These are phyloP conservation scores for Aphyosemion australe DNA, from an alignment of 2,113 vertebrate genomes.

Conservation along the genomic window DNA sequence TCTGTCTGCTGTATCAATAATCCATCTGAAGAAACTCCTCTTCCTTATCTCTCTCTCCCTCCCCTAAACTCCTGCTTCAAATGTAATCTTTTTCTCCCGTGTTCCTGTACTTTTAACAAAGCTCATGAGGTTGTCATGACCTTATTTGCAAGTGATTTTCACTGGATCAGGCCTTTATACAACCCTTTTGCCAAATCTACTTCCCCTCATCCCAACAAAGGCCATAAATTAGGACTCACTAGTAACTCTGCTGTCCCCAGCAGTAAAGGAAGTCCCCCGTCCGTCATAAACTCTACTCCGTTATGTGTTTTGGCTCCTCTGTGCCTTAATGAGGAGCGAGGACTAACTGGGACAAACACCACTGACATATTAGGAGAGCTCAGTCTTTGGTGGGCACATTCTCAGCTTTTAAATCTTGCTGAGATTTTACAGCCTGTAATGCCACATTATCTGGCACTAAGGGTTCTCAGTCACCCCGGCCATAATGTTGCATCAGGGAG, in stretches of 20 bases:
- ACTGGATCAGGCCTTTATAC: conserved; percentile 9
- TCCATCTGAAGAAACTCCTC: conserved; percentile 43
- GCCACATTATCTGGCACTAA: conserved; percentile 54
- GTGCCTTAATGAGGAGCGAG: conserved; percentile 55
- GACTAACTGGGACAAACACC: conserved; percentile 55
- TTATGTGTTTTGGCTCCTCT: conserved; percentile 49
- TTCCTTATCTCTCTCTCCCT: conserved; percentile 42
- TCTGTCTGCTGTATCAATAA: conserved; percentile 28
- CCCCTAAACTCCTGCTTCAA: conserved; percentile 21
- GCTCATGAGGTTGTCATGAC: conserved; percentile 46
- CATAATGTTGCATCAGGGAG: conserved; percentile 41
- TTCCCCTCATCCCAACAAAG: conserved; percentile 27
- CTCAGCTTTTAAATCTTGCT: conserved; percentile 65
- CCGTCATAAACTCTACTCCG: conserved; percentile 52
- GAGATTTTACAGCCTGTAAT: conserved; percentile 52
- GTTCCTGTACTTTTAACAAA: conserved; percentile 27
- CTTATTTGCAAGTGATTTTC: conserved; percentile 12
- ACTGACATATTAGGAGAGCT: conserved; percentile 44
- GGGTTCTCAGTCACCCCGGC: conserved; percentile 40
- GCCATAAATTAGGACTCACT: conserved; percentile 25
- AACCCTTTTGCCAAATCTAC: conserved; percentile 32
- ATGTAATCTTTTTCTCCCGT: conserved; percentile 6
- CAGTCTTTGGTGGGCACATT: conserved; percentile 53
- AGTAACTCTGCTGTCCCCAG: conserved; percentile 48
- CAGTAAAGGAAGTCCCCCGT: conserved; percentile 59